Evolutionary conservation across 1,140 invertebrate genomes (phyloP), one percentile per base, ranked within the genome.

Genomic region (Drosophila kurseongensis): DNA sequence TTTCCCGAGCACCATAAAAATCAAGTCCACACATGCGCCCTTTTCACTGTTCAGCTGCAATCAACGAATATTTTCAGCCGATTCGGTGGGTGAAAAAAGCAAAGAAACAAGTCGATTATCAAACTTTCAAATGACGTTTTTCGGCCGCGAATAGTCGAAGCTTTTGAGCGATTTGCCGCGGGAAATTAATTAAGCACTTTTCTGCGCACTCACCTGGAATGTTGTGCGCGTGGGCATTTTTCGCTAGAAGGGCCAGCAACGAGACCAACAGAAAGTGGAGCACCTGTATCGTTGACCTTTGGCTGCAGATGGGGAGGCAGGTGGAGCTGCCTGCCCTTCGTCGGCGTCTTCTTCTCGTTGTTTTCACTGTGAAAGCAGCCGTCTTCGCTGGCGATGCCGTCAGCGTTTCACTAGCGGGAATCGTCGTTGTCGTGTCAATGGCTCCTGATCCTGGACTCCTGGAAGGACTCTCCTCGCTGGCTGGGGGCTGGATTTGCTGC

Each of bases 211-310:
- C 75, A 90, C 85, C 85, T 85, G 85, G 85, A 61, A 90, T 89
- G 48, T 89, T 89, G 77, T 89, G 85, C 57, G 85, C 80, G 67
- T 89, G 73, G 50, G 60, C 77, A 78, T 90, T 55, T 66, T 78
- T 57, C 57, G 76, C 77, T 54, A 89, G 59, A n/a, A 85, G 44
- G 41, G 77, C 73, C 66, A 89, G 52, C 54, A 89, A 44, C 66
- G 74, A 78, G 63, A 84, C 69, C 61, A 90, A 36, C 45, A 75
- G 65, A 47, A 89, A 59, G 73, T 80, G 77, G 23, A 89, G 44
- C 35, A 54, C 58, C 62, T 67, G 68, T 56, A 69, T 71, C 47
- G 75, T 29, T 41, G 47, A 40, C 57, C 42, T 51, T 8, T 42
- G 35, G 35, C 66, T 76, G 42, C 35, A 27, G 8, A 18, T 27